Conservation (phyloP, 2,113 vertebrate species). For the Oncorhynchus clarkii region DNA sequence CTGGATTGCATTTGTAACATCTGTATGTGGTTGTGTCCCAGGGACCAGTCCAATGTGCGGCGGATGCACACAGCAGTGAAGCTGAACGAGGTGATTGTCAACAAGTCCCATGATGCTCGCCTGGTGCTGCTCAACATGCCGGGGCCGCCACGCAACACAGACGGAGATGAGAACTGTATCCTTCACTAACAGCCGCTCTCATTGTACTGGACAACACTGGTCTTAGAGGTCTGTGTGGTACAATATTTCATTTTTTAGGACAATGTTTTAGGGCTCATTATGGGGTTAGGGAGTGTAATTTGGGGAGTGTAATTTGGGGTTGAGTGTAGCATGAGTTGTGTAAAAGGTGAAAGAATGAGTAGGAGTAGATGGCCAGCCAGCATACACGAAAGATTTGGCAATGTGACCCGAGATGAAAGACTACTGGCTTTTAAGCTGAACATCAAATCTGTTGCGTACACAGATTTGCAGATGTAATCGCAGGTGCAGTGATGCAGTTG, state of each 20-base stretch:
- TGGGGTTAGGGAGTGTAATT: not conserved
- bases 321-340: too few relatives aligned
- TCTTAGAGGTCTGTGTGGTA: too few relatives aligned
- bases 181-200: constrained; percentile 53
- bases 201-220: too few relatives aligned
- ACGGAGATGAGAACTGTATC: constrained; percentile 99
- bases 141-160: constrained; percentile 90
- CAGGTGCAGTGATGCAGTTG: not conserved
- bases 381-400: too few relatives aligned
- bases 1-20: too few relatives aligned
- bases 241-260: too few relatives aligned
- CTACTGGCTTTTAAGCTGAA: too few relatives aligned
- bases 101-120: constrained; percentile 92
- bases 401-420: not conserved
- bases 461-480: too few relatives aligned
- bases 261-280: too few relatives aligned
- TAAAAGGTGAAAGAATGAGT: too few relatives aligned
- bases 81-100: constrained; percentile 96
- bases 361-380: too few relatives aligned
- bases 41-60: constrained; percentile 94
- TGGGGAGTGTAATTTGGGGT: not conserved
- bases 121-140: constrained; percentile 98
- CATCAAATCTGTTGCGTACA: too few relatives aligned
- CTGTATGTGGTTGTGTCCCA: constrained; percentile 44
- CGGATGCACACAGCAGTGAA: constrained; percentile 98